Conservation (phyloP, 2,797 vertebrate genomes). For the Pantherophis vulpinus region DNA sequence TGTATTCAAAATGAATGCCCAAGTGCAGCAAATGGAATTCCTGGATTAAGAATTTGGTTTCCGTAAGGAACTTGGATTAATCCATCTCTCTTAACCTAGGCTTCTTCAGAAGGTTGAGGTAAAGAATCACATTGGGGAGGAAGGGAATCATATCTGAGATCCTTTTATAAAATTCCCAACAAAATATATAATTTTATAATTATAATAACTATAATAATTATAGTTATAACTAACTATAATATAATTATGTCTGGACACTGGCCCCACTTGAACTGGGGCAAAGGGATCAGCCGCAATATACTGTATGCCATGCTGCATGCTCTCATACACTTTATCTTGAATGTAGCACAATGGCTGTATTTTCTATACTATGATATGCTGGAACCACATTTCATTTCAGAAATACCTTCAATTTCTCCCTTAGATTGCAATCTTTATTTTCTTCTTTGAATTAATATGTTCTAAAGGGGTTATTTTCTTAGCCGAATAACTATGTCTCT, state of each 20-base stretch:
- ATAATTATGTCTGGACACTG: not conserved
- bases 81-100: not conserved
- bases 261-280: not conserved
- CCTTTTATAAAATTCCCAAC: not conserved
- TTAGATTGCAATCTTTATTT: not conserved
- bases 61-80: not conserved
- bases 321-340: not conserved
- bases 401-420: not conserved
- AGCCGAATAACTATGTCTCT: not conserved
- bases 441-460: not conserved
- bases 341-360: not conserved
- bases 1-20: not conserved
- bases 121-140: not conserved
- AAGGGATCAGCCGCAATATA: not conserved
- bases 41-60: not conserved
- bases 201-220: not conserved
- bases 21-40: not conserved
- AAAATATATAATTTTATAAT: not conserved
- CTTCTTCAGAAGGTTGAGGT: not conserved
- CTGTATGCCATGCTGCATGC: not conserved
- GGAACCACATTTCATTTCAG: not conserved
- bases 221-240: not conserved
- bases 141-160: not conserved
- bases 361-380: not conserved
- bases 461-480: not conserved